These are phyloP conservation scores for Chelon labrosus DNA, from an alignment of 2,797 vertebrate genomes.

Conservation along the genomic window DNA sequence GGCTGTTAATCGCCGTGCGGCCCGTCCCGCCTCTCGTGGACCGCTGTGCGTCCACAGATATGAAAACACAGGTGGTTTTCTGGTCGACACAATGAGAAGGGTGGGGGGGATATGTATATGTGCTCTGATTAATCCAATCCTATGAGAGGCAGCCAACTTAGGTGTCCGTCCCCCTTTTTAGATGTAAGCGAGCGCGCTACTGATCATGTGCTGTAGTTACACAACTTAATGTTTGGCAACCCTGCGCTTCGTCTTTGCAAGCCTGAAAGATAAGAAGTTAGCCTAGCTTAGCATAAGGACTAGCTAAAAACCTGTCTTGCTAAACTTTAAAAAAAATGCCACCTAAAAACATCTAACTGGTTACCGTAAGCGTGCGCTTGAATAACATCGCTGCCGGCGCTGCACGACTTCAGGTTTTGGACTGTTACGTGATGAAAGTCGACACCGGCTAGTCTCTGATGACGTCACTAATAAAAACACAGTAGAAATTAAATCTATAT, in stretches of 20 bases:
- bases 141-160: slow-evolving; percentile 60
- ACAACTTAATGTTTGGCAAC: no score
- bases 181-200: slow-evolving; percentile 29
- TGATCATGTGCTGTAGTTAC: slow-evolving; percentile 4
- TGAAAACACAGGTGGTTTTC: slow-evolving; percentile 49
- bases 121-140: slow-evolving; percentile 69
- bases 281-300: slow-evolving; percentile 6
- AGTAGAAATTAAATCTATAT: no score
- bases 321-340: neutral
- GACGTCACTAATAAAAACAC: no score
- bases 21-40: slow-evolving; percentile 42
- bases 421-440: no score
- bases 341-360: neutral
- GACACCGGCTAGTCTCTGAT: no score
- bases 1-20: slow-evolving; percentile 48
- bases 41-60: slow-evolving; percentile 37
- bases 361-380: neutral
- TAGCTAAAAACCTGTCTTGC: neutral
- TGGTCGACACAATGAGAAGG: slow-evolving; percentile 43
- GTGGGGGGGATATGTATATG: slow-evolving; percentile 47
- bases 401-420: no score
- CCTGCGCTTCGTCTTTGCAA: no score
- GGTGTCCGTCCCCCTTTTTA: slow-evolving; percentile 39
- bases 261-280: neutral
- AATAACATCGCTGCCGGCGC: no score